A percentile compares a stretch with the other conserved stretches of the same genome.
Evolutionary conservation across 1,140 invertebrate genomes (phyloP).

Genomic region (Lepidostoma basale): DNA sequence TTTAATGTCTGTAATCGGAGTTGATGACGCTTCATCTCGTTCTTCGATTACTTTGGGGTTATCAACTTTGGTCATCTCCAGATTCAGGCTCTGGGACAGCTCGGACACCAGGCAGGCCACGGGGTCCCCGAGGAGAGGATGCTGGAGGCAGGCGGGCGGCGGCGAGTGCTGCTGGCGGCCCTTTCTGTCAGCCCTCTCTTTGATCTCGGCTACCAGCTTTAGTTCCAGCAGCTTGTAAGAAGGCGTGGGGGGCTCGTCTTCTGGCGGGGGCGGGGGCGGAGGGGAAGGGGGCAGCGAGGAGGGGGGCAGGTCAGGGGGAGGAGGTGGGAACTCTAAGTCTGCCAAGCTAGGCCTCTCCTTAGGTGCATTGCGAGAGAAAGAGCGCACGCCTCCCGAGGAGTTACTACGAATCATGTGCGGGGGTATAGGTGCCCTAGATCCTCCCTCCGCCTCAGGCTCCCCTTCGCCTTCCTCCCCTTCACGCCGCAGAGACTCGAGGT

Average conservation of each 20-base stretch:
- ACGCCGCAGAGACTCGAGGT: slow-evolving; percentile 88
- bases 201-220: slow-evolving; percentile 81
- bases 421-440: slow-evolving; percentile 52
- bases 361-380: slow-evolving; percentile 62
- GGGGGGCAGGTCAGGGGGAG: slow-evolving; percentile 74
- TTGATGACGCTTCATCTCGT: slow-evolving; percentile 48
- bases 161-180: slow-evolving; percentile 60
- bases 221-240: slow-evolving; percentile 74
- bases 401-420: slow-evolving; percentile 85
- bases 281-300: slow-evolving; percentile 56
- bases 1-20: slow-evolving; percentile 50
- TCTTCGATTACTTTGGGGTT: slow-evolving; percentile 42
- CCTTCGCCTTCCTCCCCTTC: slow-evolving; percentile 51
- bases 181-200: slow-evolving; percentile 74
- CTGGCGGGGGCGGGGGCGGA: slow-evolving; percentile 44
- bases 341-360: slow-evolving; percentile 69
- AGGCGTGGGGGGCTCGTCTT: neutral
- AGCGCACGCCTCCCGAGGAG: slow-evolving; percentile 75
- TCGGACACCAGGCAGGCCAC: slow-evolving; percentile 81
- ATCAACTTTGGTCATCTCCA: slow-evolving; percentile 50
- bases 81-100: slow-evolving; percentile 67
- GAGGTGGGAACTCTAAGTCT: slow-evolving; percentile 85
- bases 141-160: slow-evolving; percentile 49
- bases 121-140: slow-evolving; percentile 65
- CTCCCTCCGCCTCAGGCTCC: slow-evolving; percentile 59